Evolutionary conservation across 1,140 invertebrate species (phyloP), one percentile per base, ranked within the genome.

Genomic region (Tenebrio molitor): DNA sequence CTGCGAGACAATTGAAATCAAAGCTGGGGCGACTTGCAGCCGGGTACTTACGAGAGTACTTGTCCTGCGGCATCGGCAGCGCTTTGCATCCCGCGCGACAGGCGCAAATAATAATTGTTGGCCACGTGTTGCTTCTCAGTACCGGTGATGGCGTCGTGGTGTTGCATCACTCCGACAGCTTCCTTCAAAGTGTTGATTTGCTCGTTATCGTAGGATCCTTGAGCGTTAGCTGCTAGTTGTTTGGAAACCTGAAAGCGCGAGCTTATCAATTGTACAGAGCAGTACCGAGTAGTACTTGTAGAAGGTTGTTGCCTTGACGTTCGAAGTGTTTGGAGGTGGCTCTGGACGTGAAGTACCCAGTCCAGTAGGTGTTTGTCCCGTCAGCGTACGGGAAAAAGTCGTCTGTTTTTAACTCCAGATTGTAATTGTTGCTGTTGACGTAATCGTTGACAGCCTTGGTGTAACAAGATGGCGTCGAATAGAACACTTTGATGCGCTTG

Each of bases 391-490:
- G 97, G 77, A 98, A 96, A 85, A 97, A 98, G 77, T 82, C 81
- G 64, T 82, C 76, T 0, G 74, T 76, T 77, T 81, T 81, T 12
- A 77, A 33, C 41, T 74, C 69, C 12, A 53, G 7, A 10, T 12
- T 15, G 2, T 19, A 16, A 46, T 74, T 25, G n/a, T 67, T 44
- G 6, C 1, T 14, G 14, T 14, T 65, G 73, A 90, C 87, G 0
- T 88, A 82, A 71, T 92, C 87, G 72, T 95, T 88, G 0, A 97
- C 80, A 0, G 94, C 88, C 78, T 96, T 91, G 4, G 95, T 79
- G 82, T 99, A 99, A 81, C 97, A 99, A 0, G 93, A 91, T 0
- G 97, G 97, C 0, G 96, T 98, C 0, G 97, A 98, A 82, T 98
- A 98, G 58, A 97, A 88, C 3, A 95, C 79, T 77, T 95, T 93